Evolutionary conservation across 2,113 vertebrate genomes (phyloP).

Genomic region (Xyrauchen texanus): DNA sequence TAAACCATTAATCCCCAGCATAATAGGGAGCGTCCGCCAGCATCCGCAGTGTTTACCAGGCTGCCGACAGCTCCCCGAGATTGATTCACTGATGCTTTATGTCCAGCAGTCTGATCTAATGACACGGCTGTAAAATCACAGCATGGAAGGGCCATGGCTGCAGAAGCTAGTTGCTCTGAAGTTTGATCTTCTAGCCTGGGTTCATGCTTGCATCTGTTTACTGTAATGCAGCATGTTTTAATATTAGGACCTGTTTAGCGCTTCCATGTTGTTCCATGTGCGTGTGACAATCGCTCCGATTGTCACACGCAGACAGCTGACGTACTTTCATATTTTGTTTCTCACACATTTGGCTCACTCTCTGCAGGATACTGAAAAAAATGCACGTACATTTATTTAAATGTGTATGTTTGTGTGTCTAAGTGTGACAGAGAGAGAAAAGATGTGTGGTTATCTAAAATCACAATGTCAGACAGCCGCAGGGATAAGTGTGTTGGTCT

Average conservation of each 20-base stretch:
- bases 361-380: neutral
- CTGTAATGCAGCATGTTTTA: neutral
- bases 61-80: slow-evolving; percentile 51
- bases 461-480: slow-evolving; percentile 6
- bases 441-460: slow-evolving; percentile 29
- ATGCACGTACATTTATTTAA: slow-evolving; percentile 2
- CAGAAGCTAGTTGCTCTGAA: slow-evolving; percentile 3
- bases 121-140: slow-evolving; percentile 56
- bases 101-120: slow-evolving; percentile 55
- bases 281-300: too few species aligned
- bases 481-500: slow-evolving; percentile 10
- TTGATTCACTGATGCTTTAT: slow-evolving; percentile 64
- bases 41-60: slow-evolving; percentile 57
- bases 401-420: slow-evolving; percentile 6
- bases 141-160: slow-evolving; percentile 10
- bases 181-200: neutral
- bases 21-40: slow-evolving; percentile 56
- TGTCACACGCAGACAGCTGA: neutral
- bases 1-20: slow-evolving; percentile 60
- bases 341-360: neutral
- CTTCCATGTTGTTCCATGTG: too few species aligned
- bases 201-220: slow-evolving; percentile 4
- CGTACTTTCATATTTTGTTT: neutral
- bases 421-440: slow-evolving; percentile 9
- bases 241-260: slow-evolving; percentile 1